Evolutionary conservation across 1,140 invertebrate genomes (phyloP).

Genomic region (Coelopa frigida): DNA sequence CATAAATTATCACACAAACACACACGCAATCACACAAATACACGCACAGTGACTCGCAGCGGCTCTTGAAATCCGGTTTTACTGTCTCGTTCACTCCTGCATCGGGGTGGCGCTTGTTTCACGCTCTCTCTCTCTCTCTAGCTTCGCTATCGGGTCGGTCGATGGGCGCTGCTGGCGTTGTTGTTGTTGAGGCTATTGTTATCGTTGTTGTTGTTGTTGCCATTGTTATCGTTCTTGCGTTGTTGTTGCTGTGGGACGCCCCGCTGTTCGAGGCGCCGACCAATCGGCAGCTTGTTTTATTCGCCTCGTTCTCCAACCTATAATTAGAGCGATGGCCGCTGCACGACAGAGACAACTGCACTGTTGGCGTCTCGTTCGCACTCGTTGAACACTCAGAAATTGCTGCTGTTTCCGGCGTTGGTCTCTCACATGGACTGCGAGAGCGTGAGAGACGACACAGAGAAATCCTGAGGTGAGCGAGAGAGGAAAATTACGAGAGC

Average conservation of each 20-base stretch:
- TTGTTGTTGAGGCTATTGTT: too few species aligned
- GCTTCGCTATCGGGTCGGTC: background rate
- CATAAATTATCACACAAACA: too few species aligned
- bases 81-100: background rate
- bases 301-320: slow-evolving; percentile 26
- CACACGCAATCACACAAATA: too few species aligned
- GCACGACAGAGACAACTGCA: slow-evolving; percentile 22
- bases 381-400: too few species aligned
- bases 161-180: background rate
- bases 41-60: too few species aligned
- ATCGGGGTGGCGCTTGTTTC: background rate
- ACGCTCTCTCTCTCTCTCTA: slow-evolving; percentile 4
- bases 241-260: slow-evolving; percentile 21
- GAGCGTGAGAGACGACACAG: too few species aligned
- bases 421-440: too few species aligned
- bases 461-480: too few species aligned
- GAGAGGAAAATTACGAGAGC: too few species aligned
- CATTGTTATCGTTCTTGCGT: slow-evolving; percentile 6
- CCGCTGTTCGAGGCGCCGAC: slow-evolving; percentile 18
- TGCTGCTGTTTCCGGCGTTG: too few species aligned
- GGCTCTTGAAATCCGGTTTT: too few species aligned
- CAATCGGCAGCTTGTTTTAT: slow-evolving; percentile 26
- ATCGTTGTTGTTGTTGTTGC: background rate
- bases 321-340: slow-evolving; percentile 45
- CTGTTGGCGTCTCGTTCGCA: too few species aligned